phyloP scores from a whole-genome alignment of 2,797 vertebrate species.

The Mus spretus region DNA sequence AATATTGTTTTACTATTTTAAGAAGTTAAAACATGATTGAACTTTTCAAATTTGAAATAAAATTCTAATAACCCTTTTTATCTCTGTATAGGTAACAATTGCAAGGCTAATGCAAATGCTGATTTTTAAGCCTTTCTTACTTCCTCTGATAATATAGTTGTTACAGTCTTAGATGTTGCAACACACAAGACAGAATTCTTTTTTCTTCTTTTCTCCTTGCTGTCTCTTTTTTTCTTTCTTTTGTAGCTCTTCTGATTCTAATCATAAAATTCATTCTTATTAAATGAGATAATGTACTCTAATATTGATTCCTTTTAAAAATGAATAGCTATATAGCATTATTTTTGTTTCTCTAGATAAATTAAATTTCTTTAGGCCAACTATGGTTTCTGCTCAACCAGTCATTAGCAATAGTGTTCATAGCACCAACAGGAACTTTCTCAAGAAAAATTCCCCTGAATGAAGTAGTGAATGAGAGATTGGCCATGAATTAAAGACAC shows the following conservation, averaged over 20 bases:
- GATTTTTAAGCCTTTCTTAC: neutral
- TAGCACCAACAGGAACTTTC: neutral
- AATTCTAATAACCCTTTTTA: neutral
- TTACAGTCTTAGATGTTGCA: neutral
- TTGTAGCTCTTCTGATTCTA: neutral
- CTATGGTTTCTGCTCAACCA: neutral
- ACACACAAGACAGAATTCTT: neutral
- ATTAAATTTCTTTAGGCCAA: neutral
- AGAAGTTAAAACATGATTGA: slow-evolving; percentile 36
- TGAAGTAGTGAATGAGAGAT: neutral
- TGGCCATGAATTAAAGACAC: neutral
- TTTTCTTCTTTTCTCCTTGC: neutral
- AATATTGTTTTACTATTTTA: slow-evolving; percentile 65
- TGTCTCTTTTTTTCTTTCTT: neutral
- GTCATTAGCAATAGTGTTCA: neutral
- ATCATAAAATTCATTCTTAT: neutral
- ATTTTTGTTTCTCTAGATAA: neutral
- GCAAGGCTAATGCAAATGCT: slow-evolving; percentile 20
- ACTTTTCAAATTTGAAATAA: slow-evolving; percentile 11
- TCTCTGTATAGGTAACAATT: neutral
- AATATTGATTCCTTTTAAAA: neutral
- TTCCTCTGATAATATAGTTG: neutral
- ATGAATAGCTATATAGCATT: neutral
- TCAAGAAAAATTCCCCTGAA: neutral
- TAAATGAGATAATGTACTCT: neutral